Conservation (phyloP, 2,888 invertebrate species). For the Teleogryllus oceanicus region DNA sequence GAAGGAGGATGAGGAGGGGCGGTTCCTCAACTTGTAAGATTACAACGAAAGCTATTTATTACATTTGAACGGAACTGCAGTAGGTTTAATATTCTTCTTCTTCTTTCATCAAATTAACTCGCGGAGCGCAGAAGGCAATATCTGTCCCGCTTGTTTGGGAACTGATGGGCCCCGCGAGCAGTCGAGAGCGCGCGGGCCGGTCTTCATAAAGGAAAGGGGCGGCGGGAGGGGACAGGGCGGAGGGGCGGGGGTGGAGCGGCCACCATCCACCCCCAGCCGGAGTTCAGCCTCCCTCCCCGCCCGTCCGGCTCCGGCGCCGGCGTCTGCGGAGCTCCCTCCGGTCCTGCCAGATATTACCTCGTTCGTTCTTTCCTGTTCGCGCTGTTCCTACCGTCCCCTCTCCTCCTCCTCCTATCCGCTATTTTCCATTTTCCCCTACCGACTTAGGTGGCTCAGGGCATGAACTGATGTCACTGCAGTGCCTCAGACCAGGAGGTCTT, state of each 20-base stretch:
- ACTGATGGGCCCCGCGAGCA: background rate
- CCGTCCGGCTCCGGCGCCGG: background rate
- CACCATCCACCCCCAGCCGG: too few species aligned
- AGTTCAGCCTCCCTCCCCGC: background rate
- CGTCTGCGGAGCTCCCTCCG: too few species aligned
- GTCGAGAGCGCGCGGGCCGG: background rate
- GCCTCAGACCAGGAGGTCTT: too few species aligned
- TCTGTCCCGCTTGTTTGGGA: background rate
- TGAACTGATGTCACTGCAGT: too few species aligned
- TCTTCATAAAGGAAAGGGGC: background rate
- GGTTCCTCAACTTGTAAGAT: conserved; percentile 7
- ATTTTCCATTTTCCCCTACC: too few species aligned
- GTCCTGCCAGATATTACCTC: too few species aligned
- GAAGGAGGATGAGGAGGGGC: background rate
- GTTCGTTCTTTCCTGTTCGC: too few species aligned
- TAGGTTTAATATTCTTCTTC: conserved; percentile 11
- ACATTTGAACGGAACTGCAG: conserved; percentile 18
- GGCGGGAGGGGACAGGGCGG: background rate
- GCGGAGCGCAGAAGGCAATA: background rate
- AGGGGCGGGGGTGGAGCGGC: background rate
- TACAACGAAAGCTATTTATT: conserved; percentile 18
- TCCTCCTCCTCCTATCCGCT: too few species aligned
- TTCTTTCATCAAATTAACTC: conserved; percentile 18
- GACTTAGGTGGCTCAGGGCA: too few species aligned
- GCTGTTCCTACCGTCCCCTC: too few species aligned